Base-by-base conservation (phyloP, 1,140 invertebrate genomes). In the Globodera ellingtonae region DNA sequence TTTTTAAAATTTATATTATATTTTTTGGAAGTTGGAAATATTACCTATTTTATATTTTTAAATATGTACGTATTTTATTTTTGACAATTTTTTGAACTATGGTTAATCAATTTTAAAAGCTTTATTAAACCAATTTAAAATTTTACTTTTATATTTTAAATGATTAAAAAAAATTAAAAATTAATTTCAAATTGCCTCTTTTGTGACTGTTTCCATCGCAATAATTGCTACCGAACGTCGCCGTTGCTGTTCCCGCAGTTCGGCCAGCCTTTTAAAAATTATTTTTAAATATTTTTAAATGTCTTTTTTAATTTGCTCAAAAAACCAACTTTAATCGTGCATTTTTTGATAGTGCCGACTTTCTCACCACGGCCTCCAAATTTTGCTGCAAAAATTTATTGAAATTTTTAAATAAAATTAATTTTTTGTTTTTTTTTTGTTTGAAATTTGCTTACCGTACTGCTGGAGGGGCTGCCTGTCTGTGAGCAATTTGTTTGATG, bases 301-400 rank as follows among this genome's bases (percentile, higher is more conserved):
- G 0, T 0, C 35, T n/a, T n/a, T n/a, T n/a, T n/a, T n/a, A n/a
- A n/a, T n/a, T n/a, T n/a, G n/a, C n/a, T 35, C 35, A 35, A 35
- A 35, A 35, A 35, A 35, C 35, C 4, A 8, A 62, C 56, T 62
- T 62, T 62, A 62, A 18, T 18, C 56, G 56, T 18, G 56, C 56
- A 62, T 62, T 62, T 18, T 13, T 62, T 62, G 56, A 62, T 15
- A 62, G 13, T 35, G 67, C 67, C 67, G 67, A 70, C 13, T 47
- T 35, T 3, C 67, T n/a, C 67, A 47, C 67, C 67, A 70, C 67
- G 0, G 67, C 67, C 67, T 35, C 67, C 67, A 70, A 70, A 70
- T 70, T 9, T n/a, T 15, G 56, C 56, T 62, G 50, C 35, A 52
- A 52, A 52, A 62, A 18, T 62, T 62, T 62, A 62, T 6, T 18